Evolutionary conservation across 2,797 vertebrate genomes (phyloP).

Genomic region (Sandelia bainsii): DNA sequence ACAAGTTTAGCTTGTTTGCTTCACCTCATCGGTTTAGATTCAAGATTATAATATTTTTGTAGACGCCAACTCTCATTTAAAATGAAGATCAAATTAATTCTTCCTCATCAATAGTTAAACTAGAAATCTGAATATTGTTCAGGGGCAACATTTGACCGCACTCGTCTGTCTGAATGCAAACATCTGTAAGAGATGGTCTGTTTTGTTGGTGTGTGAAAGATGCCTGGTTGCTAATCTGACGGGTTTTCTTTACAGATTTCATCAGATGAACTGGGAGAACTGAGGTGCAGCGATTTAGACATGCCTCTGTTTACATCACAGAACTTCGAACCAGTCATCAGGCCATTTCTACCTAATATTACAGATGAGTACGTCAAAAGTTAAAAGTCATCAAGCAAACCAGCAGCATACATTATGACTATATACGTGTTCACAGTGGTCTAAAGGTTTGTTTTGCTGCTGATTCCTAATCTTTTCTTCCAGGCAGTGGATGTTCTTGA

Average conservation of each 20-base stretch:
- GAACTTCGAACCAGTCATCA: fast-evolving
- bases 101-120: no score
- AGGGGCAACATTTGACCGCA: no score
- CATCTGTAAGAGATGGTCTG: no score
- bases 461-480: not conserved
- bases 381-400: not conserved
- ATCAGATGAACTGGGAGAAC: not conserved
- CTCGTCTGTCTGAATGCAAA: no score
- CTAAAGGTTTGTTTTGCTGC: not conserved
- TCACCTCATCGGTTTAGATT: no score
- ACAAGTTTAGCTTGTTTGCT: not conserved
- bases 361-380: not conserved
- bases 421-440: not conserved
- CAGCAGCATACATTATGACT: not conserved
- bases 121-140: no score
- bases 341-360: fast-evolving
- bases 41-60: no score
- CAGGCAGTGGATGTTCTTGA: not conserved
- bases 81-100: no score
- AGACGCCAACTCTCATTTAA: no score
- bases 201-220: not conserved
- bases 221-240: not conserved
- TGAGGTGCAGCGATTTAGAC: not conserved
- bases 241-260: not conserved
- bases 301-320: not conserved